phyloP scores from a whole-genome alignment of 64 coral and sea anemone species.

The Hydrozoanthus tunicans region DNA sequence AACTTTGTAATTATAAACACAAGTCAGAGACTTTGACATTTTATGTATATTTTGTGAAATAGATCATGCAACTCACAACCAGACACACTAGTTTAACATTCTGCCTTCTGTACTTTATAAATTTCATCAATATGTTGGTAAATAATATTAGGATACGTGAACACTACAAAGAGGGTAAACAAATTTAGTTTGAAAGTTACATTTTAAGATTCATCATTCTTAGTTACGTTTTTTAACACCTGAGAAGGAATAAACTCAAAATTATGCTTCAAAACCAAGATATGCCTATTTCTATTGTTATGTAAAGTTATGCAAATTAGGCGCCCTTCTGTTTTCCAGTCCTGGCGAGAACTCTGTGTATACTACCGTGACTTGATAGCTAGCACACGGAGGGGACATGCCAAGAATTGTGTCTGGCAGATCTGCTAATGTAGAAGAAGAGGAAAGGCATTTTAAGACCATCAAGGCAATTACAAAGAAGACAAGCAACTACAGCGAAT shows the following conservation, averaged over 20 bases:
- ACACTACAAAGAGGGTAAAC: constrained; percentile 34
- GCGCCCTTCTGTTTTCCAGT: neutral
- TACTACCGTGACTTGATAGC: neutral
- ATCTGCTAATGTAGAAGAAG: neutral
- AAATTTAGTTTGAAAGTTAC: neutral
- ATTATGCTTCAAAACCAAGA: too few relatives aligned
- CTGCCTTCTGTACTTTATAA: neutral
- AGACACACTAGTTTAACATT: constrained; percentile 26
- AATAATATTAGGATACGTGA: constrained; percentile 20
- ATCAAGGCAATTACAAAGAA: neutral
- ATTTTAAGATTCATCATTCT: neutral
- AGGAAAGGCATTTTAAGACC: too few relatives aligned
- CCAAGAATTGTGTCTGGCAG: neutral
- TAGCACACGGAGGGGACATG: neutral
- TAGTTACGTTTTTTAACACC: neutral
- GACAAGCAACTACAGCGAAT: neutral
- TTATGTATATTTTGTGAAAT: constrained; percentile 28
- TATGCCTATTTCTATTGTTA: neutral
- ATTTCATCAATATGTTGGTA: constrained; percentile 21
- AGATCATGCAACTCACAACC: constrained; percentile 17
- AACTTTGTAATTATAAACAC: constrained; percentile 23
- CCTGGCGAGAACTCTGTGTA: neutral
- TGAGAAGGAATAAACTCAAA: too few relatives aligned
- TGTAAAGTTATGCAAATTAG: constrained; percentile 13
- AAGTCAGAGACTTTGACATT: constrained; percentile 15